Evolutionary conservation across 2,113 vertebrate genomes (phyloP).

Genomic region (Rafetus swinhoei): DNA sequence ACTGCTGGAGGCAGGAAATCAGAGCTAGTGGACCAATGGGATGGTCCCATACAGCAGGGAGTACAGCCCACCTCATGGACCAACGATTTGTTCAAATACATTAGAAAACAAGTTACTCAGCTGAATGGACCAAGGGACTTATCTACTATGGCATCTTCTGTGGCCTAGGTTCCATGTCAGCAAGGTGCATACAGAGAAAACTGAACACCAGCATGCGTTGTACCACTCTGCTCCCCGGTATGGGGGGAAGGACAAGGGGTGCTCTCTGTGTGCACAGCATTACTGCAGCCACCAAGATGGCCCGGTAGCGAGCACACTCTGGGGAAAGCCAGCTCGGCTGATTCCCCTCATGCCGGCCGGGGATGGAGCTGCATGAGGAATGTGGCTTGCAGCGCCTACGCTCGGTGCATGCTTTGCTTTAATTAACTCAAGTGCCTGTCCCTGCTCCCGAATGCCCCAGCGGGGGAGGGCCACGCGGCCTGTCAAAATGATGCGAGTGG

Average conservation of each 20-base stretch:
- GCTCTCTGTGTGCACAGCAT: neutral
- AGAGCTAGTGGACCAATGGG: neutral
- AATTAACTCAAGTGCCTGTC: neutral
- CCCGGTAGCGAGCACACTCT: neutral
- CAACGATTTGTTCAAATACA: neutral
- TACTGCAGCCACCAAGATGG: fast-evolving
- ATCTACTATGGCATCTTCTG: neutral
- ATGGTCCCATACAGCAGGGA: neutral
- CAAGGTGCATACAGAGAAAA: fast-evolving
- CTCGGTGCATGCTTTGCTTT: fast-evolving
- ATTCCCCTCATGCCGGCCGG: neutral
- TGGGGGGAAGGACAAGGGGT: neutral
- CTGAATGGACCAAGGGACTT: neutral
- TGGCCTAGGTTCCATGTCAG: fast-evolving
- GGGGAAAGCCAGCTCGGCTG: neutral
- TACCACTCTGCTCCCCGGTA: neutral
- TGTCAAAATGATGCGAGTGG: neutral
- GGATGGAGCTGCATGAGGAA: neutral
- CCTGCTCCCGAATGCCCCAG: neutral
- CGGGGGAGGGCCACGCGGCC: neutral
- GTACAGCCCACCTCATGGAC: neutral
- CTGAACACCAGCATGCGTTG: neutral
- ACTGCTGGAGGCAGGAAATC: neutral
- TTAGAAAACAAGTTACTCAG: neutral
- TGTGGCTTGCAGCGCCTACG: neutral